phyloP scores from a whole-genome alignment of 2,113 vertebrate genomes.

The Malaclemys terrapin region DNA sequence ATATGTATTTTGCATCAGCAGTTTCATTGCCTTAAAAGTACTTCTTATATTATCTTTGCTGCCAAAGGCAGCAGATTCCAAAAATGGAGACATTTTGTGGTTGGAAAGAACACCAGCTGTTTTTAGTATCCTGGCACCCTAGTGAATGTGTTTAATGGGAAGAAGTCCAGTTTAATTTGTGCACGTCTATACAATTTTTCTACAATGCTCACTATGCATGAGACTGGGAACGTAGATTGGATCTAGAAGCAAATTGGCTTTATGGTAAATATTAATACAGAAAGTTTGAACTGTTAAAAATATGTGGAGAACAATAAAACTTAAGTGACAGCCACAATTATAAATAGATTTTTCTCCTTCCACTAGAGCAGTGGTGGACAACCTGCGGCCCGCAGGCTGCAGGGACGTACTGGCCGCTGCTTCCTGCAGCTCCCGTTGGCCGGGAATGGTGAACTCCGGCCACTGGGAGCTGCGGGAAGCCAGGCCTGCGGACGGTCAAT shows the following conservation, averaged over 20 bases:
- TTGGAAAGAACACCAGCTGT: not conserved
- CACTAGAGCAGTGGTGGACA: too few species aligned
- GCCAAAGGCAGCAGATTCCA: not conserved
- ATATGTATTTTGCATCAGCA: not conserved
- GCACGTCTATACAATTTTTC: not conserved
- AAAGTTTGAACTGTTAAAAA: not conserved
- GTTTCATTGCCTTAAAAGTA: not conserved
- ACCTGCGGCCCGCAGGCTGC: too few species aligned
- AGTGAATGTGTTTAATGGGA: not conserved
- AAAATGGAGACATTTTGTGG: not conserved
- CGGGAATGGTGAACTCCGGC: too few species aligned
- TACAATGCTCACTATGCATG: fast-evolving
- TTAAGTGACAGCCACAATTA: not conserved
- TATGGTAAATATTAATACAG: not conserved
- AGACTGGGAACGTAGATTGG: not conserved
- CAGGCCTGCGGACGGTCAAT: too few species aligned
- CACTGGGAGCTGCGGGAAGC: too few species aligned
- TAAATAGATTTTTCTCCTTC: not conserved
- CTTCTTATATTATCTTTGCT: not conserved
- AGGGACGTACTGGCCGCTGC: too few species aligned
- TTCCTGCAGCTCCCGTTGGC: too few species aligned
- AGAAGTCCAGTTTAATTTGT: not conserved
- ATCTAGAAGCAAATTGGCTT: fast-evolving
- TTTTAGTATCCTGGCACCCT: not conserved
- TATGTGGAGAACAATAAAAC: not conserved